A percentile compares a stretch with the other conserved stretches of the same genome.
These are phyloP conservation scores for Xiphydria camelus DNA, from an alignment of 2,888 invertebrate species.

Conservation along the genomic window DNA sequence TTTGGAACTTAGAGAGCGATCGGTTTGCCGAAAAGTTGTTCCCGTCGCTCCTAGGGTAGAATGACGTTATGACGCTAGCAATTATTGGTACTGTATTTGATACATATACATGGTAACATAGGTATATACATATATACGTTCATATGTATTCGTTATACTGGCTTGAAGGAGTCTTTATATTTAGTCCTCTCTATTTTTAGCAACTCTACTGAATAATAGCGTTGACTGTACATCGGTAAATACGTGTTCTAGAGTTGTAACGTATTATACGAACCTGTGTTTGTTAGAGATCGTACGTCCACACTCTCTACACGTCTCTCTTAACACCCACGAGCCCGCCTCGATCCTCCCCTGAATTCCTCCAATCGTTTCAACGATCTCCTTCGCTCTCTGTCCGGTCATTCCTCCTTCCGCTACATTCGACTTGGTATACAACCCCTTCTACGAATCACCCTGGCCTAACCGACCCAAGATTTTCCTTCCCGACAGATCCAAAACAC, in stretches of 20 bases:
- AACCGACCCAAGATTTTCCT: too few relatives aligned
- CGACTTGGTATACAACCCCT: too few relatives aligned
- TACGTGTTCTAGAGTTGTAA: constrained; percentile 48
- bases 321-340: constrained; percentile 11
- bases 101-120: constrained; percentile 15
- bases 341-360: constrained; percentile 16
- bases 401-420: too few relatives aligned
- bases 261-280: constrained; percentile 38
- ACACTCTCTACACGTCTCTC: constrained; percentile 1
- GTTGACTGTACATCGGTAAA: constrained; percentile 49
- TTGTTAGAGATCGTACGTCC: constrained; percentile 38
- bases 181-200: constrained; percentile 48
- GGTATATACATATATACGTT: constrained; percentile 6
- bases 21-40: too few relatives aligned
- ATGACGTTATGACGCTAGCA: constrained; percentile 3
- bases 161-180: constrained; percentile 41
- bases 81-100: constrained; percentile 16
- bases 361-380: constrained; percentile 10
- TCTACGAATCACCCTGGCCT: too few relatives aligned
- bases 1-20: too few relatives aligned
- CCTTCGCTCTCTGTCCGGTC: too few relatives aligned
- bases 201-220: constrained; percentile 47
- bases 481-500: too few relatives aligned
- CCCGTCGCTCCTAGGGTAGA: background rate
- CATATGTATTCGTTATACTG: constrained; percentile 20